Base-by-base conservation (phyloP, 2,113 vertebrate species). In the Herpetotheres cachinnans region DNA sequence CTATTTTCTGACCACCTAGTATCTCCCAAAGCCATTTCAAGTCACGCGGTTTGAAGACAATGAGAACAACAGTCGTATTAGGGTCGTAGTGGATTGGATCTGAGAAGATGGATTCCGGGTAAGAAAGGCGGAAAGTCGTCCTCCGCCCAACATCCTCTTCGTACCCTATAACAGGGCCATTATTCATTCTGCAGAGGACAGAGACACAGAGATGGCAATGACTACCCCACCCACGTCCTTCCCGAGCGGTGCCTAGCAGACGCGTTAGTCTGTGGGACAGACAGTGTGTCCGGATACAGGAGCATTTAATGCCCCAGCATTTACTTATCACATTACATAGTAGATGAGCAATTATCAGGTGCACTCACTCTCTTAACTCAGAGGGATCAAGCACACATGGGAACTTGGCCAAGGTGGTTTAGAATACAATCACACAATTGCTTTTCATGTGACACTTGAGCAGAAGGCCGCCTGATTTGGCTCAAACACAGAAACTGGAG, bases 61-160 rank as follows among this genome's bases (percentile, higher is more conserved):
- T 82, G 58, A 99, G 97, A 91, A 99, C 96, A 9, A 95, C 96
- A 10, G 97, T 98, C 2, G 98, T 98, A 5, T 98, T 97, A 11
- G 98, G 98, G 76, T 99, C 98, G 0, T 97, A 97, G 92, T 98
- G 98, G 87, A 70, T 92, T 4, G 96, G 96, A 96, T 98, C 97
- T 16, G 98, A 98, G 96, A 98, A 98, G 94, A 98, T 92, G 42
- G 98, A 99, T 85, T 99, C 98, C 4, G 98, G 98, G 86, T 99
- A 99, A 93, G 98, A 98, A 71, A 99, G 98, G 84, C 98, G 97
- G 95, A 98, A 98, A 17, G 98, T 98, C 2, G 98, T 99, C 90
- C 94, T 98, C 91, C 96, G 98, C 22, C 98, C 98, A 89, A 99
- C 98, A 78, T 99, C 98, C 15, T 98, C 98, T 98, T 99, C 98